Conservation (phyloP, 2,797 vertebrate species). For the Ceyx erithaca region DNA sequence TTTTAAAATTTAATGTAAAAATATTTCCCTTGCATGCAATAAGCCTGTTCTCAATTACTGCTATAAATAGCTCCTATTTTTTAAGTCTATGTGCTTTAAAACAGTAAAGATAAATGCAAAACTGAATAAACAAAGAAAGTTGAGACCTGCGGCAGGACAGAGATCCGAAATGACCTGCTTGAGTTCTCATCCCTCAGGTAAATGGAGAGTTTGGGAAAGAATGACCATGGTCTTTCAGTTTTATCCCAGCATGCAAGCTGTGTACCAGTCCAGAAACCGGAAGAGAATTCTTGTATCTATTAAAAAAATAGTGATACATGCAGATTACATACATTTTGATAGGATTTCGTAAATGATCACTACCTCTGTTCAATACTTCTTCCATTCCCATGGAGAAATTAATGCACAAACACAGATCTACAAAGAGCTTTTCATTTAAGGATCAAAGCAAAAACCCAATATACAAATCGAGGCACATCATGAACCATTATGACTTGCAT, state of each 20-base stretch:
- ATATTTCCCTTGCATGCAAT: neutral
- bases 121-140: constrained; percentile 13
- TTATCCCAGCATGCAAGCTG: constrained; percentile 95
- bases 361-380: neutral
- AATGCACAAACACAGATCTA: neutral
- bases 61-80: neutral
- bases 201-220: constrained; percentile 96
- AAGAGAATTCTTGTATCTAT: constrained; percentile 91
- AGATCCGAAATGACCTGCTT: constrained; percentile 92
- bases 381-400: neutral
- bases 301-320: neutral
- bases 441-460: neutral
- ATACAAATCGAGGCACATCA: rapidly evolving
- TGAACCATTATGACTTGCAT: neutral
- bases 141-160: constrained; percentile 92
- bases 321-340: neutral
- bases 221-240: constrained; percentile 89
- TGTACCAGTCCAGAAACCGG: constrained; percentile 92
- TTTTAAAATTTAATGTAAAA: neutral
- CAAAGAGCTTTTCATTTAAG: neutral
- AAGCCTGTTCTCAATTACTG: neutral
- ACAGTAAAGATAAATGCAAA: neutral
- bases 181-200: constrained; percentile 92
- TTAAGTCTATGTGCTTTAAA: neutral
- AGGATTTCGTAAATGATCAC: neutral